Conservation (phyloP, 1,140 invertebrate genomes). For the Papilio machaon region DNA sequence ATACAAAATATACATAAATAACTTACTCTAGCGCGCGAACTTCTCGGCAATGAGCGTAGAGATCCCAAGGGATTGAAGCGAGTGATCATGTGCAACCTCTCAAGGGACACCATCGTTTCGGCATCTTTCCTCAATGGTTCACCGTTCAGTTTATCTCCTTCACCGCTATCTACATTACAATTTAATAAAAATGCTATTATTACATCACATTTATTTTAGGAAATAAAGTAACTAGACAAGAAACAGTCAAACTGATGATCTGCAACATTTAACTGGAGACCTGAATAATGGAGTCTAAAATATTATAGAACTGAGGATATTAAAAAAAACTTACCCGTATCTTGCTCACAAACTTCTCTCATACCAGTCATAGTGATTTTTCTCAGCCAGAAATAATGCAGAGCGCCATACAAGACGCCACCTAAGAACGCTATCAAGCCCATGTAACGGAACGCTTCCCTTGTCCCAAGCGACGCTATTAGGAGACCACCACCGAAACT, state of each 20-base stretch:
- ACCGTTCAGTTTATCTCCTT: slow-evolving; percentile 83
- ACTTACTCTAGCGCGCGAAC: slow-evolving; percentile 81
- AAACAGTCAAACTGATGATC: no score
- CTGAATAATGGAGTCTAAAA: no score
- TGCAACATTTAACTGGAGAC: no score
- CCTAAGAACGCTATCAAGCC: slow-evolving; percentile 86
- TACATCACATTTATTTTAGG: no score
- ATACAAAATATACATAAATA: not conserved
- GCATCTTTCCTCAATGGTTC: slow-evolving; percentile 85
- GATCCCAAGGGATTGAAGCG: slow-evolving; percentile 88
- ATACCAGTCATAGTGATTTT: slow-evolving; percentile 82
- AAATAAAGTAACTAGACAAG: no score
- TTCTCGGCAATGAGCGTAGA: slow-evolving; percentile 85
- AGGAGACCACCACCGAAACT: slow-evolving; percentile 91
- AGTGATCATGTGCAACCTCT: slow-evolving; percentile 87
- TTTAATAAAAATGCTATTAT: not conserved
- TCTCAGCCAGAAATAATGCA: slow-evolving; percentile 88
- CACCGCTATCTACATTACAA: slow-evolving; percentile 77
- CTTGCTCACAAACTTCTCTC: slow-evolving; percentile 61
- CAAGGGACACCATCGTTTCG: slow-evolving; percentile 85
- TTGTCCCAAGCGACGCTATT: slow-evolving; percentile 87
- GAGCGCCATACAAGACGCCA: slow-evolving; percentile 86
- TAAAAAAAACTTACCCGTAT: slow-evolving; percentile 57
- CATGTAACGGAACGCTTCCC: slow-evolving; percentile 89
- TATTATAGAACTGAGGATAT: no score